phyloP scores from a whole-genome alignment of 2,888 invertebrate genomes.

The Dorcus parallelipipedus region DNA sequence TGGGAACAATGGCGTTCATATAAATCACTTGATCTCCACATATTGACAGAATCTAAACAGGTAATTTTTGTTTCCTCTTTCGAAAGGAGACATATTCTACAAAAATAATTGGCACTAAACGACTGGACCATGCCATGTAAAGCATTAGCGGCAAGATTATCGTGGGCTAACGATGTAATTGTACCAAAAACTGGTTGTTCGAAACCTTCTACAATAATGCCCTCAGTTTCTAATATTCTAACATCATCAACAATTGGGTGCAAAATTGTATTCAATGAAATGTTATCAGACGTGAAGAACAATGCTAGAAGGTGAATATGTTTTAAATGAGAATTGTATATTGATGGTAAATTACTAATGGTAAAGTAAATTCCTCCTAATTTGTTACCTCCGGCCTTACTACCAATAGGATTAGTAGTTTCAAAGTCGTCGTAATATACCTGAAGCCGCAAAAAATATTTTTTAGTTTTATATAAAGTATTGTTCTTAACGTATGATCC shows the following conservation, averaged over 20 bases:
- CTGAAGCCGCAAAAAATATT: conserved; percentile 12
- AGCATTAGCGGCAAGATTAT: conserved; percentile 16
- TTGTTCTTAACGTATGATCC: neutral
- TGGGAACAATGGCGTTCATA: too few relatives aligned
- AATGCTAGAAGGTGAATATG: conserved; percentile 12
- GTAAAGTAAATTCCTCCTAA: conserved; percentile 18
- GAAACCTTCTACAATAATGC: conserved; percentile 1
- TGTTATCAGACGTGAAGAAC: neutral
- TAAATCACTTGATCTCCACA: too few relatives aligned
- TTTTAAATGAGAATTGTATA: conserved; percentile 11
- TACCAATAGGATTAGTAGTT: conserved; percentile 17
- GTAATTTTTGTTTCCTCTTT: too few relatives aligned
- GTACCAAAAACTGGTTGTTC: conserved; percentile 13
- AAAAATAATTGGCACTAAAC: too few relatives aligned
- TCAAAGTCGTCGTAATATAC: conserved; percentile 10
- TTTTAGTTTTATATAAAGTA: neutral
- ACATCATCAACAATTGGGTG: conserved; percentile 15
- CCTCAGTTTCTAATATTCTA: conserved; percentile 8
- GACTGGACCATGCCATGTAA: too few relatives aligned
- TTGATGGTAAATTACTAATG: conserved; percentile 11
- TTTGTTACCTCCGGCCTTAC: conserved; percentile 18
- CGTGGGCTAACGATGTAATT: conserved; percentile 18
- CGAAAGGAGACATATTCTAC: too few relatives aligned
- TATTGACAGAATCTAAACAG: too few relatives aligned
- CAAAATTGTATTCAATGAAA: conserved; percentile 8